phyloP scores from a whole-genome alignment of 2,888 invertebrate species.

The Odontomyia ornata region DNA sequence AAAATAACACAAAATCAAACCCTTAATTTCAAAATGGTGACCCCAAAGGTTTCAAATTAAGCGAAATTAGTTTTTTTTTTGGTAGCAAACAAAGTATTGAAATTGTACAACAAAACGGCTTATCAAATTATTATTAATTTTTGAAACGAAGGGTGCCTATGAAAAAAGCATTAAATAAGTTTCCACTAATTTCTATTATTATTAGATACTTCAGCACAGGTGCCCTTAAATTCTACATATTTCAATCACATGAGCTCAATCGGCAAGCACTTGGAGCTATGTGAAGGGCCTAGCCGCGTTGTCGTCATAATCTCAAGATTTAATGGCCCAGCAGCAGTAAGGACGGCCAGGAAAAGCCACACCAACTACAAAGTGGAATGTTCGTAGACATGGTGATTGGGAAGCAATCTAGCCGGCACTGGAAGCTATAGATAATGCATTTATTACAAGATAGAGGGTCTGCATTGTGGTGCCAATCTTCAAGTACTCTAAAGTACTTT shows the following conservation, averaged over 20 bases:
- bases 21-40: too few relatives aligned
- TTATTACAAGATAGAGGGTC: background rate
- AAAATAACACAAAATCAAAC: too few relatives aligned
- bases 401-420: background rate
- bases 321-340: conserved; percentile 21
- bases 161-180: too few relatives aligned
- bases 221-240: too few relatives aligned
- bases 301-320: conserved; percentile 27
- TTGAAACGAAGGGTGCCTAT: too few relatives aligned
- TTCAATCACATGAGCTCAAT: background rate
- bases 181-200: too few relatives aligned
- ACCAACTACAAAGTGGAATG: background rate
- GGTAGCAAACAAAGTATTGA: too few relatives aligned
- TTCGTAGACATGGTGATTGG: background rate
- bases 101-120: too few relatives aligned
- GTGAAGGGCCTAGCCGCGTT: background rate
- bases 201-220: too few relatives aligned
- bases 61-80: too few relatives aligned
- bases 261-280: background rate
- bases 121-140: too few relatives aligned
- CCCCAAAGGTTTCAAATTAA: too few relatives aligned
- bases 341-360: background rate
- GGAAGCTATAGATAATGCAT: background rate
- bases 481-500: background rate
- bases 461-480: conserved; percentile 5